These are phyloP conservation scores for Ascidia mentula DNA, from an alignment of 23 tunicate genomes.

Conservation along the genomic window DNA sequence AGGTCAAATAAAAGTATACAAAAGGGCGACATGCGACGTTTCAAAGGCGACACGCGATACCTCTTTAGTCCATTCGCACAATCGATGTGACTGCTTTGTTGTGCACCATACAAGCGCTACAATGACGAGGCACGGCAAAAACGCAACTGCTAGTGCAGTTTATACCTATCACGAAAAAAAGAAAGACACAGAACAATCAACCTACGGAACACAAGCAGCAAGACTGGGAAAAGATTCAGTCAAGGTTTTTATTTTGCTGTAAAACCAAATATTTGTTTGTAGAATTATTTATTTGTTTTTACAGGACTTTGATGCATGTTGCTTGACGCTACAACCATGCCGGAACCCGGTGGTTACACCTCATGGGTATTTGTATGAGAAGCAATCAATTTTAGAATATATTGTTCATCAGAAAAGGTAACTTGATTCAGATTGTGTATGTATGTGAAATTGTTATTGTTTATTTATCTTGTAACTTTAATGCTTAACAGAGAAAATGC, in stretches of 20 bases:
- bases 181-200: slow-evolving; percentile 91
- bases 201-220: slow-evolving; percentile 77
- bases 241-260: slow-evolving; percentile 39
- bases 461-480: background rate
- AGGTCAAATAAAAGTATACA: no score
- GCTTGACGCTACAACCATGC: slow-evolving; percentile 81
- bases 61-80: no score
- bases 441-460: no score
- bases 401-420: slow-evolving; percentile 86
- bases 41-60: no score
- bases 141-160: slow-evolving; percentile 95
- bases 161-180: slow-evolving; percentile 90
- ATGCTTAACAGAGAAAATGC: slow-evolving; percentile 28
- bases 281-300: background rate
- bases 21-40: no score
- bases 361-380: slow-evolving; percentile 82
- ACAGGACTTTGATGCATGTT: slow-evolving; percentile 93
- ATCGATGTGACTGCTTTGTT: no score
- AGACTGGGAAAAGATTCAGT: slow-evolving; percentile 92
- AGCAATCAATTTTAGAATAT: slow-evolving; percentile 89
- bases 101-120: no score
- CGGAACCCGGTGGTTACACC: slow-evolving; percentile 89
- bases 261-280: background rate
- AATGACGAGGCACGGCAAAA: slow-evolving; percentile 94
- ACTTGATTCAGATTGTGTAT: no score